Evolutionary conservation across 2,113 vertebrate species (phyloP), one percentile per base, ranked within the genome.

Genomic region (Poeciliopsis turrubarensis): DNA sequence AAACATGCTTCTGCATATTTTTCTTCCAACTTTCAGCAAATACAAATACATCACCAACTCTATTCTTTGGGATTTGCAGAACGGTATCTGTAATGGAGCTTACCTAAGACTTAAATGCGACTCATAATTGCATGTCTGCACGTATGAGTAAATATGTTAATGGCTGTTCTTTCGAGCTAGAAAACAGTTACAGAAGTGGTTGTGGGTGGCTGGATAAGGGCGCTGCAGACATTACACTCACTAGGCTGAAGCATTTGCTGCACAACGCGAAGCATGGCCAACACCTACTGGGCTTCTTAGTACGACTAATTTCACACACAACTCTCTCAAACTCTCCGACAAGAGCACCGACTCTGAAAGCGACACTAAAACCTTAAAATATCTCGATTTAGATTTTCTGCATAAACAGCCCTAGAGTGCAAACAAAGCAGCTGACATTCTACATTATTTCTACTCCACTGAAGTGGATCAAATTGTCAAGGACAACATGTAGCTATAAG

Each of bases 201-300:
- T 47, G 60, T 75, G 71, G 66, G 80, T 79, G 79, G 81, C 69
- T 60, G 31, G 70, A 78, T 76, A 19, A 83, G 77, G 61, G 54
- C 68, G 71, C 83, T 73, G 78, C 68, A 85, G 75, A 64, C 61
- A 72, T 71, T 74, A 65, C 64, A 78, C 54, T 60, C 54, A 78
- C 70, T 0, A 68, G 34, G 64, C 72, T 60, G 57, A 66, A 80
- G 77, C 71, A 70, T 67, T 57, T 32, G 70, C 26, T 73, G 73
- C 67, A 70, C 37, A 75, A 39, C 70, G 61, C 12, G 73, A 41
- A 77, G 70, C 66, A 15, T 32, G 34, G 27, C 60, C 60, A 32
- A 73, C 70, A 73, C 68, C 65, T 75, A 78, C 81, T 78, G 71
- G 65, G 7, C 26, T 77, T 68, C 66, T 60, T 60, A 61, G 74